Percentiles rank a stretch among this genome's conserved stretches.
These are phyloP conservation scores for Tubulanus polymorphus DNA, from an alignment of 2,888 invertebrate species.

Conservation along the genomic window DNA sequence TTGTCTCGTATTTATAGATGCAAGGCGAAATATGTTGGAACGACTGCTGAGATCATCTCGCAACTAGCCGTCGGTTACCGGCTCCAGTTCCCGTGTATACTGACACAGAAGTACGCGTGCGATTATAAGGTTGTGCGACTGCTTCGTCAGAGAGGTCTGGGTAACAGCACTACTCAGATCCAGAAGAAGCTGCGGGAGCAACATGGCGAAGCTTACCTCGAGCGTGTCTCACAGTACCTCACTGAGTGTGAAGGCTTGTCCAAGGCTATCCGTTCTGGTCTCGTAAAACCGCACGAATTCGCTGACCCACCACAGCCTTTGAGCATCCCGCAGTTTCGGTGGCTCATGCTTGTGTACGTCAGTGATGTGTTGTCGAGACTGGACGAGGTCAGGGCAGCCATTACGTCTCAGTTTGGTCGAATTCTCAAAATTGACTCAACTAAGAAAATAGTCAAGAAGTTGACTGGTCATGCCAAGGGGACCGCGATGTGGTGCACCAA, in stretches of 20 bases:
- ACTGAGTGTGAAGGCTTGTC: constrained; percentile 11
- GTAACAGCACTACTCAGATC: constrained; percentile 1
- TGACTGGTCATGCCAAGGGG: constrained; percentile 16
- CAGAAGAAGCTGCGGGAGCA: background rate
- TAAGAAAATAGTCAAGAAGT: constrained; percentile 24
- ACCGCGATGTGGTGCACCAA: constrained; percentile 27
- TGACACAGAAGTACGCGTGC: background rate
- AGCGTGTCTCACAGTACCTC: constrained; percentile 1
- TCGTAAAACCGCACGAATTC: constrained; percentile 6
- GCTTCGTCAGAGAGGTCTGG: background rate
- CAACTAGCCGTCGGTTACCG: background rate
- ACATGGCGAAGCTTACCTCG: background rate
- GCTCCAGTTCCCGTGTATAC: background rate
- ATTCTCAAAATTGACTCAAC: constrained; percentile 31
- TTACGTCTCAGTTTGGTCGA: constrained; percentile 25
- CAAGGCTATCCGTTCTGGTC: constrained; percentile 3
- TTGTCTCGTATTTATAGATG: no score
- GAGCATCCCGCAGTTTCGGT: constrained; percentile 17
- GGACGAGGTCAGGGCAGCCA: constrained; percentile 23
- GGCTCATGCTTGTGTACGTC: constrained; percentile 23
- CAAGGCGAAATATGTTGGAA: background rate
- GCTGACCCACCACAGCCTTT: constrained; percentile 13
- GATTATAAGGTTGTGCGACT: background rate
- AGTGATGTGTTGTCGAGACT: constrained; percentile 21
- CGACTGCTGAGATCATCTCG: background rate